Conservation (phyloP, 2,888 invertebrate genomes). For the Thecophora atra region DNA sequence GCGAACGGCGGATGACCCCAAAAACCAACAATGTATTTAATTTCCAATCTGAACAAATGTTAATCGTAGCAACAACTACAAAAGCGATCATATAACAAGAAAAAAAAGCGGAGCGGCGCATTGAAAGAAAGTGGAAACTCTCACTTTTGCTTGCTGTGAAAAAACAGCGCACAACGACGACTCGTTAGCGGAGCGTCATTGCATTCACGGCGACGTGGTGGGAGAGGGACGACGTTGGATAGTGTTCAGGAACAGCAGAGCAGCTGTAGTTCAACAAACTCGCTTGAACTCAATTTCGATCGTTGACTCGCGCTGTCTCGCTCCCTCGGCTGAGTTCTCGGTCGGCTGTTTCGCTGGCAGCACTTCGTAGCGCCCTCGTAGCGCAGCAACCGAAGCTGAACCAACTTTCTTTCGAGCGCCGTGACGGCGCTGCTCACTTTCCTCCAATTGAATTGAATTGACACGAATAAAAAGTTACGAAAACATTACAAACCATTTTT, state of each 20-base stretch:
- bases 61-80: slow-evolving; percentile 18
- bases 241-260: neutral
- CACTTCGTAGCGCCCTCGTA: neutral
- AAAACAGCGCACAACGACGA: neutral
- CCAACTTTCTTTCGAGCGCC: slow-evolving; percentile 24
- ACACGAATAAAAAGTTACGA: no score
- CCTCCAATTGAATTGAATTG: neutral
- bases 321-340: neutral
- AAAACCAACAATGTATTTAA: slow-evolving; percentile 3
- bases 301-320: slow-evolving; percentile 51
- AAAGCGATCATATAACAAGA: slow-evolving; percentile 16
- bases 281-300: slow-evolving; percentile 52
- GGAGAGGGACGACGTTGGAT: neutral
- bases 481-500: no score
- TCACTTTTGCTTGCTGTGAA: slow-evolving; percentile 29
- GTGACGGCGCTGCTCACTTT: slow-evolving; percentile 13
- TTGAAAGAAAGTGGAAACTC: slow-evolving; percentile 16
- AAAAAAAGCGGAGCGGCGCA: neutral
- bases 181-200: neutral
- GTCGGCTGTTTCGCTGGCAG: neutral
- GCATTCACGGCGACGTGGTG: neutral
- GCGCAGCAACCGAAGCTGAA: neutral
- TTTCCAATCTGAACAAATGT: slow-evolving; percentile 15
- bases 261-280: slow-evolving; percentile 52
- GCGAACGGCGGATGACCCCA: no score